Evolutionary conservation across 2,797 vertebrate genomes (phyloP).

Genomic region (Xyrichtys novacula): DNA sequence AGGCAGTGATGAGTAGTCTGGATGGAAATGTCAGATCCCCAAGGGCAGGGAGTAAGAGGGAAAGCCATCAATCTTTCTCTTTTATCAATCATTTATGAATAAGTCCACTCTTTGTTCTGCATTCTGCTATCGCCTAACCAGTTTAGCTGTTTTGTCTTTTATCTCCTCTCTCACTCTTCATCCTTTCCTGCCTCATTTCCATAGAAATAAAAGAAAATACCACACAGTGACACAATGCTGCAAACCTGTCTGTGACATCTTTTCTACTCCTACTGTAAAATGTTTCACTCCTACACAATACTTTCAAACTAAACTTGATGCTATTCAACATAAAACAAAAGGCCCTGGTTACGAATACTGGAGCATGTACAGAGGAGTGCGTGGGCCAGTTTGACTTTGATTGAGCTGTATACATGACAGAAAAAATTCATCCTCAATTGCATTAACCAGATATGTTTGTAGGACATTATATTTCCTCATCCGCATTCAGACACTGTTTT

Average conservation of each 20-base stretch:
- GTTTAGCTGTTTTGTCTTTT: conserved; percentile 44
- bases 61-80: conserved; percentile 76
- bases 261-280: too few relatives aligned
- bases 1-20: conserved; percentile 64
- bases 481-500: too few relatives aligned
- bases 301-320: too few relatives aligned
- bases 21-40: conserved; percentile 78
- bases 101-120: conserved; percentile 49
- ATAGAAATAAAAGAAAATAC: conserved; percentile 9
- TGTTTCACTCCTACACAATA: too few relatives aligned
- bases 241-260: conserved; percentile 24
- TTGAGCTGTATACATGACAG: too few relatives aligned
- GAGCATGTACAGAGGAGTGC: too few relatives aligned
- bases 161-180: conserved; percentile 19
- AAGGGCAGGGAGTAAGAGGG: conserved; percentile 51
- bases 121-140: conserved; percentile 18
- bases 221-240: conserved; percentile 5
- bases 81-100: conserved; percentile 76
- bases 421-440: too few relatives aligned
- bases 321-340: too few relatives aligned
- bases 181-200: conserved; percentile 7
- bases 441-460: too few relatives aligned
- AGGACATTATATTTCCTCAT: too few relatives aligned
- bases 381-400: too few relatives aligned
- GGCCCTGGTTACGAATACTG: too few relatives aligned